These are phyloP conservation scores for Xyliphius kryptos DNA, from an alignment of 2,113 vertebrate species.

Conservation along the genomic window DNA sequence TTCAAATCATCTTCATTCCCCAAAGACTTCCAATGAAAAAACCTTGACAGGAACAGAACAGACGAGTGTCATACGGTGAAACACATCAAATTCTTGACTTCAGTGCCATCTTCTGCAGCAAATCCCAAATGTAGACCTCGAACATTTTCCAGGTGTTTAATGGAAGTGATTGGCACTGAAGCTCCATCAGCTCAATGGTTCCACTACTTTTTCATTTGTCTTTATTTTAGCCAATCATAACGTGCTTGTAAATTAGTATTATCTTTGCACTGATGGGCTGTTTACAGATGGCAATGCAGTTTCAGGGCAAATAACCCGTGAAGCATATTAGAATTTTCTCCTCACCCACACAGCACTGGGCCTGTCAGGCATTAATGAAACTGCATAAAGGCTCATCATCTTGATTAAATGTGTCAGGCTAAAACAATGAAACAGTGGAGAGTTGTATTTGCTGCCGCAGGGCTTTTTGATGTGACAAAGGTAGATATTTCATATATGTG, in stretches of 20 bases:
- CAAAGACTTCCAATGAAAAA: background rate
- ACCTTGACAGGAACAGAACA: background rate
- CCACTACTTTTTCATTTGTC: constrained; percentile 10
- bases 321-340: constrained; percentile 30
- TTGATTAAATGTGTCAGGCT: constrained; percentile 45
- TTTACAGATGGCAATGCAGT: constrained; percentile 20
- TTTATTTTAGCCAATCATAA: constrained; percentile 24
- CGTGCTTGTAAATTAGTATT: constrained; percentile 27
- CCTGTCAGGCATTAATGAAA: constrained; percentile 43
- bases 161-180: background rate
- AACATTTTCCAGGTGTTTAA: background rate
- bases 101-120: background rate
- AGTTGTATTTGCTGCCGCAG: constrained; percentile 32
- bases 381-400: constrained; percentile 40
- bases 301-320: constrained; percentile 33
- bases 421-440: constrained; percentile 37
- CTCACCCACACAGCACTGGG: constrained; percentile 26
- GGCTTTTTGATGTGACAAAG: constrained; percentile 35
- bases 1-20: background rate
- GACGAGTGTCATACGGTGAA: constrained; percentile 4
- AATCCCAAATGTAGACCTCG: background rate
- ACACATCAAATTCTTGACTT: background rate
- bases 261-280: constrained; percentile 32
- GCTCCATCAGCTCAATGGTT: constrained; percentile 6
- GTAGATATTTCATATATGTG: constrained; percentile 32